Percentiles rank a stretch among this genome's conserved stretches.
These are phyloP conservation scores for Calephelis perditalis DNA, from an alignment of 2,888 invertebrate genomes.

Conservation along the genomic window DNA sequence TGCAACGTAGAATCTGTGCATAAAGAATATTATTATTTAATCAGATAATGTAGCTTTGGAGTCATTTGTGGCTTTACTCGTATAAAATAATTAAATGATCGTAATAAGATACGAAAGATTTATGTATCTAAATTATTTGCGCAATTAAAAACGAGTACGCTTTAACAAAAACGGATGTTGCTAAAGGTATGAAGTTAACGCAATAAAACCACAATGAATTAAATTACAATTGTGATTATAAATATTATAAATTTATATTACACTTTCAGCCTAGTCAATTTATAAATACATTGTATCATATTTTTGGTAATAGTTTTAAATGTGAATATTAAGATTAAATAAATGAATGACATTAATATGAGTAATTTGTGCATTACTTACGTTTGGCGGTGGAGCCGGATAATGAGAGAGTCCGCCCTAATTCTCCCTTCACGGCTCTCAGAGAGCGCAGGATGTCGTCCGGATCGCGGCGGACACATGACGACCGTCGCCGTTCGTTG, in stretches of 20 bases:
- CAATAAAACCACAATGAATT: background rate
- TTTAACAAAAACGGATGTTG: background rate
- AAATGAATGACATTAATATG: background rate
- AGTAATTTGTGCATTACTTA: slow-evolving; percentile 69
- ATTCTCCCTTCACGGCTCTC: slow-evolving; percentile 89
- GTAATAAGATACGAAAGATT: too few species aligned
- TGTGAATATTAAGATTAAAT: background rate
- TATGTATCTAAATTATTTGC: too few species aligned
- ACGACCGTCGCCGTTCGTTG: slow-evolving; percentile 86
- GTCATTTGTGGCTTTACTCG: background rate
- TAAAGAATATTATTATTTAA: background rate
- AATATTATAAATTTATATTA: too few species aligned
- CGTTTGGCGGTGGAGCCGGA: slow-evolving; percentile 84
- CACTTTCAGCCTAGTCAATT: too few species aligned
- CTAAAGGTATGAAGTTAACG: background rate
- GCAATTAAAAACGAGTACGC: background rate
- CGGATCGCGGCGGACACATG: slow-evolving; percentile 89
- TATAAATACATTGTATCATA: too few species aligned
- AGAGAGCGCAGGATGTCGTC: slow-evolving; percentile 90
- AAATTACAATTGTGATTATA: too few species aligned
- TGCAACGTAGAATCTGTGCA: slow-evolving; percentile 4
- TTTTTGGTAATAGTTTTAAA: too few species aligned
- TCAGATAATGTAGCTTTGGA: background rate
- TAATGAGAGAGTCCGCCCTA: slow-evolving; percentile 89
- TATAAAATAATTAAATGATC: background rate